phyloP scores from a whole-genome alignment of 2,888 invertebrate genomes.

The Gymnosoma rotundatum region DNA sequence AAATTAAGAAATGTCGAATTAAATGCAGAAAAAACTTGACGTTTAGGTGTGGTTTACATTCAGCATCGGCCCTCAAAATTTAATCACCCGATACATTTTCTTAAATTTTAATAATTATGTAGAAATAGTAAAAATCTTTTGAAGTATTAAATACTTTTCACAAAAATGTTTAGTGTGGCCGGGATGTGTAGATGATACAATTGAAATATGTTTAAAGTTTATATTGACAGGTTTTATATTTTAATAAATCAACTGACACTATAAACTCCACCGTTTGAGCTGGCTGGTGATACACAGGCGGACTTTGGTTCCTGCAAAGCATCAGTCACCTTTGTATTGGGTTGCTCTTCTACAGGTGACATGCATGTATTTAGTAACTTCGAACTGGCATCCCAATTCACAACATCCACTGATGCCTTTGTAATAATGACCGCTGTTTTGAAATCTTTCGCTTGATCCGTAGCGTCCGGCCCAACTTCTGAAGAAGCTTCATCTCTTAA shows the following conservation, averaged over 20 bases:
- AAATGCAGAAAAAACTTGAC: too few species aligned
- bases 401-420: constrained; percentile 87
- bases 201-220: too few species aligned
- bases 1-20: too few species aligned
- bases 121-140: too few species aligned
- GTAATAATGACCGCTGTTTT: constrained; percentile 87
- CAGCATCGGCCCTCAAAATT: too few species aligned
- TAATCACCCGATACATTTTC: too few species aligned
- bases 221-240: background rate
- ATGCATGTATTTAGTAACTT: constrained; percentile 83
- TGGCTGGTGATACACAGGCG: constrained; percentile 92
- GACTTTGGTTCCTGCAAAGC: constrained; percentile 83
- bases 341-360: constrained; percentile 84
- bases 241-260: constrained; percentile 85
- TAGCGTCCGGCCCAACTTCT: constrained; percentile 4
- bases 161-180: too few species aligned
- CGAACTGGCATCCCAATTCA: constrained; percentile 81
- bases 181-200: too few species aligned
- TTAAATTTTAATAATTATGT: too few species aligned
- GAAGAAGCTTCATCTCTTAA: constrained; percentile 74
- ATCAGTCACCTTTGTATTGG: constrained; percentile 70
- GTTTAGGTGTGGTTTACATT: too few species aligned
- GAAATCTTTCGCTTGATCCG: background rate
- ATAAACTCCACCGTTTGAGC: constrained; percentile 95
- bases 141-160: too few species aligned